phyloP scores from a whole-genome alignment of 2,888 invertebrate genomes.

The Latrodectus hesperus region DNA sequence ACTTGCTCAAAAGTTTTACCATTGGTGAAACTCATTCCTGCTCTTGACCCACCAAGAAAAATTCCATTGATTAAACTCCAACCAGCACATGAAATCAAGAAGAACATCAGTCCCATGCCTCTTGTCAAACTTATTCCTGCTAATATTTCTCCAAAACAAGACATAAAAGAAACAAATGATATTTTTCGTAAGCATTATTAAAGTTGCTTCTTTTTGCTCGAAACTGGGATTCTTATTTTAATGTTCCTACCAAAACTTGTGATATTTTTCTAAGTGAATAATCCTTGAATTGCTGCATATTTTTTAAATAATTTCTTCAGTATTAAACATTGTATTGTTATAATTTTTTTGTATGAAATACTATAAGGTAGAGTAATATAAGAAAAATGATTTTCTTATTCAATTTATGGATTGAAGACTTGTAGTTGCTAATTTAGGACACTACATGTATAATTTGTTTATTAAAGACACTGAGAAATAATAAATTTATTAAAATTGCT shows the following conservation, averaged over 20 bases:
- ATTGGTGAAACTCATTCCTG: slow-evolving; percentile 37
- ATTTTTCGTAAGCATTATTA: slow-evolving; percentile 50
- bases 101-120: neutral
- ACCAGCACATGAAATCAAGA: slow-evolving; percentile 7
- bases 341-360: too few relatives aligned
- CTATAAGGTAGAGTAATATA: too few relatives aligned
- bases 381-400: too few relatives aligned
- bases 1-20: slow-evolving; percentile 13
- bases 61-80: slow-evolving; percentile 26
- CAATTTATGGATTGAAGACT: too few relatives aligned
- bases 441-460: too few relatives aligned
- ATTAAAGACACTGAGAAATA: too few relatives aligned
- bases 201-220: neutral
- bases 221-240: neutral
- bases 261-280: too few relatives aligned
- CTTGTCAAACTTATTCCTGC: slow-evolving; percentile 46
- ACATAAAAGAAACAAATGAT: slow-evolving; percentile 36
- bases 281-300: too few relatives aligned
- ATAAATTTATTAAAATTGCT: too few relatives aligned
- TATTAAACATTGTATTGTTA: too few relatives aligned
- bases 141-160: slow-evolving; percentile 26
- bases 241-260: neutral
- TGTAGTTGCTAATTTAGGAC: too few relatives aligned
- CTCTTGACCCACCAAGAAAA: slow-evolving; percentile 6
- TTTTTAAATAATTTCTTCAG: too few relatives aligned